Conservation (phyloP, 2,888 invertebrate genomes). For the Diaphora mendica region DNA sequence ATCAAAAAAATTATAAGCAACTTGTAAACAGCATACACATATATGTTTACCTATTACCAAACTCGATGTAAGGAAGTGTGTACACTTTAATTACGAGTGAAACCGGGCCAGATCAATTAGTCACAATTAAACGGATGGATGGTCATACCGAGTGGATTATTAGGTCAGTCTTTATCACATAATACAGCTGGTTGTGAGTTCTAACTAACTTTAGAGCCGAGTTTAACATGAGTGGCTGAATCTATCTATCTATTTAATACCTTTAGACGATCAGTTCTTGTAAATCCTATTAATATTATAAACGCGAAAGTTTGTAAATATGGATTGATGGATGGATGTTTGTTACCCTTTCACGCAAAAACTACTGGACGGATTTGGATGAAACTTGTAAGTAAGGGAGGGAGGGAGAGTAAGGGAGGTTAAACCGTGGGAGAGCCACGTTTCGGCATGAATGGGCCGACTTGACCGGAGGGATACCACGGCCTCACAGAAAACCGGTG, state of each 20-base stretch:
- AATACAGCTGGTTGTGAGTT: slow-evolving; percentile 10
- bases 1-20: slow-evolving; percentile 2
- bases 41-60: slow-evolving; percentile 17
- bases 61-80: slow-evolving; percentile 37
- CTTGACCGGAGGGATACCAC: no score
- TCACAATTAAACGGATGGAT: slow-evolving; percentile 50
- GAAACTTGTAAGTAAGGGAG: no score
- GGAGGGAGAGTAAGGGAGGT: no score
- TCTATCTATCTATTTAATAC: not conserved
- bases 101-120: slow-evolving; percentile 64
- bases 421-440: no score
- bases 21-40: slow-evolving; percentile 1
- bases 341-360: no score
- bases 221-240: not conserved
- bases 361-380: no score
- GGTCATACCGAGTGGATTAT: slow-evolving; percentile 46
- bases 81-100: slow-evolving; percentile 52
- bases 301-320: no score
- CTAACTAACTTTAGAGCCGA: not conserved
- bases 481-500: no score
- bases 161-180: slow-evolving; percentile 38
- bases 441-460: no score
- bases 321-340: no score
- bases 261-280: no score
- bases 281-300: no score